Conservation (phyloP, 2,888 invertebrate genomes). For the Himalopsyche anomala region DNA sequence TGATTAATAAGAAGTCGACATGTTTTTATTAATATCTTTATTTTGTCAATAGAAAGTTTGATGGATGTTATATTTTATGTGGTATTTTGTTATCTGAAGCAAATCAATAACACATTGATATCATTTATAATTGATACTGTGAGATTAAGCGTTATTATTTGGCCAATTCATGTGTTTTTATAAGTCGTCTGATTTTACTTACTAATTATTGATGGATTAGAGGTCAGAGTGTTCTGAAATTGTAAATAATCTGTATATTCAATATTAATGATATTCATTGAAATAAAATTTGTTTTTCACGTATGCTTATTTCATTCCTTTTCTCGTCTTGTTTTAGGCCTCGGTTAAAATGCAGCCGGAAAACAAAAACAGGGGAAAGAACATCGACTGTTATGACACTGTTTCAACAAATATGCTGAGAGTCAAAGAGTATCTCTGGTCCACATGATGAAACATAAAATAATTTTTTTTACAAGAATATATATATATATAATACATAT, state of each 20-base stretch:
- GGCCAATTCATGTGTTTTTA: not conserved
- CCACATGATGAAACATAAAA: slow-evolving; percentile 46
- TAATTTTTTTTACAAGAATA: slow-evolving; percentile 48
- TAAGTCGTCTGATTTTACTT: not conserved
- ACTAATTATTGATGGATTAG: not conserved
- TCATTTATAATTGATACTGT: not conserved
- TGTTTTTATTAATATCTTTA: too few relatives aligned
- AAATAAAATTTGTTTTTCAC: not conserved
- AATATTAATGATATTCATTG: not conserved
- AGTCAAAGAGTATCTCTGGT: slow-evolving; percentile 57
- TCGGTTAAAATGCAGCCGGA: slow-evolving; percentile 48
- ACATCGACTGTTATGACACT: slow-evolving; percentile 44
- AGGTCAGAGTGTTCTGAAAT: not conserved
- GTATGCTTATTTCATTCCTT: not conserved
- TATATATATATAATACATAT: slow-evolving; percentile 18
- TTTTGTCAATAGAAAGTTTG: too few relatives aligned
- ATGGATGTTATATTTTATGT: too few relatives aligned
- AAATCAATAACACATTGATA: not conserved
- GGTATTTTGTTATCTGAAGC: slow-evolving; percentile 10
- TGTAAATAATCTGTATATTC: not conserved
- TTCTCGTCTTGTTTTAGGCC: slow-evolving; percentile 48
- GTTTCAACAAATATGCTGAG: slow-evolving; percentile 57
- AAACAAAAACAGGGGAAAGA: slow-evolving; percentile 39
- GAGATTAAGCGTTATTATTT: not conserved
- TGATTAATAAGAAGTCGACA: too few relatives aligned